Conservation (phyloP, 2,113 vertebrate genomes). For the Orycteropus afer region DNA sequence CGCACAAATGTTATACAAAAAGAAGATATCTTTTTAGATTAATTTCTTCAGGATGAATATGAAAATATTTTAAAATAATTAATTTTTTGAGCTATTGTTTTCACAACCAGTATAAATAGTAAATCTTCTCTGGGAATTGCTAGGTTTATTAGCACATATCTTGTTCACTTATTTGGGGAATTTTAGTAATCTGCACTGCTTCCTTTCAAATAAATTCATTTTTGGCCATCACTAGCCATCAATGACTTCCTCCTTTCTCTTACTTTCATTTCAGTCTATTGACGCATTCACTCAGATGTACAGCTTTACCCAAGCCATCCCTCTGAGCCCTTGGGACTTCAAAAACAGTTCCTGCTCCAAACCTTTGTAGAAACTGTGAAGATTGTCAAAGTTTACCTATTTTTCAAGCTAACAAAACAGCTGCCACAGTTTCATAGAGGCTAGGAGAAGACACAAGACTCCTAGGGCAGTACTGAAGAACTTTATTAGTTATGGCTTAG, state of each 20-base stretch:
- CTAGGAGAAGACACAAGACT: background rate
- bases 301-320: background rate
- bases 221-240: accelerated
- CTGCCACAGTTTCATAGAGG: background rate
- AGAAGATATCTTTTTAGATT: slow-evolving; percentile 71
- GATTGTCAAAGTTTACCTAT: background rate
- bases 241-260: background rate
- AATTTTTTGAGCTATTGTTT: slow-evolving; percentile 21
- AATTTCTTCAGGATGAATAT: slow-evolving; percentile 56
- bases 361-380: background rate
- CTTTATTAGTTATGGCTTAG: no score
- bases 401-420: background rate
- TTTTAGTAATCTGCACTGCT: background rate
- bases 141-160: background rate
- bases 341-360: background rate
- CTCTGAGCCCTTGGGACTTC: background rate
- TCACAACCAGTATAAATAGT: background rate
- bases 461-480: background rate
- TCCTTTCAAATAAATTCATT: background rate
- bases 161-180: background rate
- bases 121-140: background rate
- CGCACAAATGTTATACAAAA: slow-evolving; percentile 76
- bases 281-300: background rate
- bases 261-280: background rate
- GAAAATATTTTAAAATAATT: slow-evolving; percentile 61